Conservation (phyloP, 2,113 vertebrate genomes). For the Vidua macroura region DNA sequence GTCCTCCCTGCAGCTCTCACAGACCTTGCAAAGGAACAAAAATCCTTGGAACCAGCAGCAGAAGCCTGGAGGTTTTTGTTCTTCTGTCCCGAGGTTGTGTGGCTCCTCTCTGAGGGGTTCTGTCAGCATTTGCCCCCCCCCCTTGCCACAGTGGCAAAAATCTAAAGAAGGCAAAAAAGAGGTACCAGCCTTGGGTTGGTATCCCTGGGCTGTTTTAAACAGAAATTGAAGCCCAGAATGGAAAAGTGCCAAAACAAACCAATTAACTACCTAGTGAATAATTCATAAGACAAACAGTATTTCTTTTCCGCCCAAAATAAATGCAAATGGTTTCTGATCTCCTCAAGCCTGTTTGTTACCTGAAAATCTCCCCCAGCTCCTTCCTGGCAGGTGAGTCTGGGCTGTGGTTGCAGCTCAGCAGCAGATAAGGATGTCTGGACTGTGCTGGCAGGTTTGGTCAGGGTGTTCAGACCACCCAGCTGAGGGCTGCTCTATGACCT, state of each 20-base stretch:
- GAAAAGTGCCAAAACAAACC: slow-evolving; percentile 28
- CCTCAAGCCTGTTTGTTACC: not conserved
- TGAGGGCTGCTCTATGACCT: not conserved
- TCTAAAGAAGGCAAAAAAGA: not conserved
- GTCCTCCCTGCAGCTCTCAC: not conserved
- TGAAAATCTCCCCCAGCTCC: not conserved
- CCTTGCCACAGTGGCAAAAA: not conserved
- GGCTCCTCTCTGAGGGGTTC: not conserved
- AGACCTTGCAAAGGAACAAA: not conserved
- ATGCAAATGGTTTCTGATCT: not conserved
- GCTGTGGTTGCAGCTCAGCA: not conserved
- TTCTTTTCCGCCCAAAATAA: not conserved
- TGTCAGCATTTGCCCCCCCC: not conserved
- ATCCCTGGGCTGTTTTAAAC: not conserved
- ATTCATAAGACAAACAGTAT: not conserved
- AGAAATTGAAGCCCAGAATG: not conserved
- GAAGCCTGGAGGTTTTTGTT: not conserved
- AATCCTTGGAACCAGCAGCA: not conserved
- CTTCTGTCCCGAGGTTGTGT: not conserved
- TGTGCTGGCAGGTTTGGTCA: not conserved
- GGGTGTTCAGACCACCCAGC: not conserved
- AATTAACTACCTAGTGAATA: slow-evolving; percentile 13
- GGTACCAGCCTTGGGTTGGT: not conserved
- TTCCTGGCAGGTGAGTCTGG: not conserved
- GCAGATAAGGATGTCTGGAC: not conserved